Conservation (phyloP, 2,113 vertebrate genomes). For the Sinosuthora webbiana region DNA sequence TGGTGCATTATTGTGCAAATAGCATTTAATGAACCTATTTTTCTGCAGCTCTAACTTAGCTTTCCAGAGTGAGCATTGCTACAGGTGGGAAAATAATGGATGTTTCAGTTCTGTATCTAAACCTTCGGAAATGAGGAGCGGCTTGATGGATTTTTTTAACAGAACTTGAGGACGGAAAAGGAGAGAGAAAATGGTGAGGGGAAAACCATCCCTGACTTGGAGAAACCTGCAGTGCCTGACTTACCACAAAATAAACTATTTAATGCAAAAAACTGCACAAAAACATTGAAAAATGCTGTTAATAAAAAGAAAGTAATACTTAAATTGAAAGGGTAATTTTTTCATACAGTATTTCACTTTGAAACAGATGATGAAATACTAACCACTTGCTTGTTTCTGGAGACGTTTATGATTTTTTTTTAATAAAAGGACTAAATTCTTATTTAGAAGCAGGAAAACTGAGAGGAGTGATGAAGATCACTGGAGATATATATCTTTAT, state of each 20-base stretch:
- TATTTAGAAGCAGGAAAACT: neutral
- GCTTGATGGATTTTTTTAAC: neutral
- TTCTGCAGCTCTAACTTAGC: neutral
- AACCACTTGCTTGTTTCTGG: neutral
- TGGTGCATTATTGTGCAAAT: neutral
- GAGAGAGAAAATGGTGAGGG: neutral
- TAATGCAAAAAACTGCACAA: neutral
- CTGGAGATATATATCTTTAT: neutral
- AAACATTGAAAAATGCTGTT: neutral
- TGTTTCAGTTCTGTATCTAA: neutral
- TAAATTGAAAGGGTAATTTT: neutral
- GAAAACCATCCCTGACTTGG: neutral
- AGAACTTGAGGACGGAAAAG: neutral
- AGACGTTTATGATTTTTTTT: neutral
- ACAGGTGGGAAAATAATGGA: neutral
- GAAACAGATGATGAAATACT: neutral
- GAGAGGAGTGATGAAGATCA: neutral
- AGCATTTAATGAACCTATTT: neutral
- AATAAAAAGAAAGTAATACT: no score
- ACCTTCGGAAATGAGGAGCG: neutral
- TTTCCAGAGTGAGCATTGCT: neutral
- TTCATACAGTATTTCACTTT: neutral
- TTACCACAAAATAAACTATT: neutral
- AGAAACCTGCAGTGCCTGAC: neutral
- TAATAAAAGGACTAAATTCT: neutral